phyloP scores from a whole-genome alignment of 2,113 vertebrate species.

The Semicossyphus pulcher region DNA sequence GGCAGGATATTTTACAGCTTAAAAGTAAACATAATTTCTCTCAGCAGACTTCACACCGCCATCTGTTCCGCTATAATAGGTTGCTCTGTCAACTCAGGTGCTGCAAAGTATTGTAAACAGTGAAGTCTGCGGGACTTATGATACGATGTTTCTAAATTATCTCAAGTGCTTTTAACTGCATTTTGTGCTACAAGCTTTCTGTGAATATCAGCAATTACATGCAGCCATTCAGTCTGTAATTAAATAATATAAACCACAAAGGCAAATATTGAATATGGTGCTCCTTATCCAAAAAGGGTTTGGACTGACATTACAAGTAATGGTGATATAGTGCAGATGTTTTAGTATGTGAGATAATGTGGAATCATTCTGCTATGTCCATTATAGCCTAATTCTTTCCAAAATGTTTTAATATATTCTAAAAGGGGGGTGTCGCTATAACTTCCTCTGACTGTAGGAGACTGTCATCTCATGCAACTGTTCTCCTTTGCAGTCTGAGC shows the following conservation, averaged over 20 bases:
- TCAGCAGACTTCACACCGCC: slow-evolving; percentile 37
- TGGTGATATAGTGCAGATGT: not conserved
- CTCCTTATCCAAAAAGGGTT: no score
- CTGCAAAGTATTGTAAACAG: slow-evolving; percentile 51
- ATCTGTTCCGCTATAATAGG: slow-evolving; percentile 59
- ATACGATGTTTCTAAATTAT: slow-evolving; percentile 32
- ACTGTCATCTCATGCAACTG: not conserved
- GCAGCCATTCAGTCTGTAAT: not conserved
- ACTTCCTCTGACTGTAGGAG: not conserved
- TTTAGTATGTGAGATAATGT: not conserved
- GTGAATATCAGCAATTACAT: not conserved
- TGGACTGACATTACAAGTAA: not conserved
- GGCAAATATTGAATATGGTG: no score
- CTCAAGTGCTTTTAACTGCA: slow-evolving; percentile 23
- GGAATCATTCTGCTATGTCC: not conserved
- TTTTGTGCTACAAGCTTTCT: not conserved
- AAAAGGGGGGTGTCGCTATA: not conserved
- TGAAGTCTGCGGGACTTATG: slow-evolving; percentile 28
- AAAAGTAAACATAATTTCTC: slow-evolving; percentile 38
- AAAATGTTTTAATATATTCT: not conserved
- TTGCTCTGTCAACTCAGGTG: slow-evolving; percentile 54
- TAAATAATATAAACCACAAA: not conserved
- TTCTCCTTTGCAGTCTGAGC: not conserved
- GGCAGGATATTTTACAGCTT: slow-evolving; percentile 36
- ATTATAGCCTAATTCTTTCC: not conserved